Percentiles rank a stretch among this genome's conserved stretches.
Evolutionary conservation across 2,113 vertebrate genomes (phyloP).

Genomic region (Nannospalax galili): DNA sequence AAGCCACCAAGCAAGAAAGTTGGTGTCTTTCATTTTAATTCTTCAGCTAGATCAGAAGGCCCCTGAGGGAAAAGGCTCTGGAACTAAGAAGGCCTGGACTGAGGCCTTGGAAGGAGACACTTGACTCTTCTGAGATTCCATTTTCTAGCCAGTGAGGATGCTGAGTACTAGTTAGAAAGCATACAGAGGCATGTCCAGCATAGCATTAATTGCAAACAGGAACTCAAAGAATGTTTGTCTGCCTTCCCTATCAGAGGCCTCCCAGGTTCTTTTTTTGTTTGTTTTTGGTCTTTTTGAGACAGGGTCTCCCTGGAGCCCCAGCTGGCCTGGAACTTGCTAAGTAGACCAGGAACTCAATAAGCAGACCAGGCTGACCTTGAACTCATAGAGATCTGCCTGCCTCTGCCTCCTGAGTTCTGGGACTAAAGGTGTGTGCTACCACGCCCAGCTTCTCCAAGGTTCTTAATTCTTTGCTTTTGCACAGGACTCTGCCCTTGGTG

Average conservation of each 20-base stretch:
- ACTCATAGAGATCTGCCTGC: too few relatives aligned
- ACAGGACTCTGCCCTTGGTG: neutral
- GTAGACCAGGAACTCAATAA: too few relatives aligned
- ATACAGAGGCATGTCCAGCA: neutral
- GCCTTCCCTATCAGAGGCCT: neutral
- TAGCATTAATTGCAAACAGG: neutral
- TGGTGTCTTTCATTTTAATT: neutral
- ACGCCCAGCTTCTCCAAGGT: too few relatives aligned
- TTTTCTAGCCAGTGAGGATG: neutral
- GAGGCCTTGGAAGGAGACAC: neutral
- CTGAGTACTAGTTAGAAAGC: neutral
- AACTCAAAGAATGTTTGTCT: neutral
- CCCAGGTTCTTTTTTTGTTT: too few relatives aligned
- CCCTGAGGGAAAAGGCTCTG: neutral
- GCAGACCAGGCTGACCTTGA: too few relatives aligned
- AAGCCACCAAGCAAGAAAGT: conserved; percentile 3
- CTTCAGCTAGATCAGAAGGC: neutral
- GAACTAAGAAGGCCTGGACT: neutral
- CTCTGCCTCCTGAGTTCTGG: too few relatives aligned
- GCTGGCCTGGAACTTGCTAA: too few relatives aligned
- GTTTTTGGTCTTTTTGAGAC: too few relatives aligned
- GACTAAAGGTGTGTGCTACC: too few relatives aligned
- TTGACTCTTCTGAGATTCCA: neutral
- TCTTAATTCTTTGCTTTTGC: neutral
- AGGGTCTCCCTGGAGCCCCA: too few relatives aligned